Evolutionary conservation across 2,888 invertebrate genomes (phyloP), one percentile per base, ranked within the genome.

Genomic region (Fabriciana adippe): DNA sequence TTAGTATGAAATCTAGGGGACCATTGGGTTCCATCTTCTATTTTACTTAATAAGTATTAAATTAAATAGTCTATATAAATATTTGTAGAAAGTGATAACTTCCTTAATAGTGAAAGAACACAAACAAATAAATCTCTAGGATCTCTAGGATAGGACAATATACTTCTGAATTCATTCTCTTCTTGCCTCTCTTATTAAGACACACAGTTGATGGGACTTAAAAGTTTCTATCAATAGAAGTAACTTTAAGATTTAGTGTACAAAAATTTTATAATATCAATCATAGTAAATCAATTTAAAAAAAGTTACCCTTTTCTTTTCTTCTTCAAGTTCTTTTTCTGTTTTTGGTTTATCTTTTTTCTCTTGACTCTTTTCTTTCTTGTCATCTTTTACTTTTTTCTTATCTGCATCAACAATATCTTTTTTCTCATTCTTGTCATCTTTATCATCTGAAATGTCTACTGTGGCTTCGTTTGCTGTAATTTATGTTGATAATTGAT

Each of bases 251-350:
- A 18, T 18, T 8, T 6, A 6, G n/a, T 14, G 16, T 1, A 50
- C 16, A 50, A 50, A 50, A 1, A n/a, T 8, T 16, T 50, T n/a
- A n/a, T 2, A 13, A 1, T 4, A 45, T 26, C 4, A 26, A 57
- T 41, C 16, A 45, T 14, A 6, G 6, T 6, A 3, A 16, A 56
- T 47, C 8, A 8, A 2, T 18, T 35, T 15, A 51, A 48, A 26
- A 57, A 11, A 59, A 48, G 13, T 51, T 81, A 91, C 90, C 85
- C 84, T 90, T 78, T 81, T 86, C 75, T 84, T 93, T 56, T 92
- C 93, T 71, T 93, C 92, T 74, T 93, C 93, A 72, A 92, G 87
- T 76, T 92, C 91, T 53, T 86, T 90, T 69, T 90, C 91, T 11
- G 83, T 83, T 75, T 89, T 90, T 47, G 84, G 82, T 55, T 83